Evolutionary conservation across 2,888 invertebrate genomes (phyloP).

Genomic region (Pyralis farinalis): DNA sequence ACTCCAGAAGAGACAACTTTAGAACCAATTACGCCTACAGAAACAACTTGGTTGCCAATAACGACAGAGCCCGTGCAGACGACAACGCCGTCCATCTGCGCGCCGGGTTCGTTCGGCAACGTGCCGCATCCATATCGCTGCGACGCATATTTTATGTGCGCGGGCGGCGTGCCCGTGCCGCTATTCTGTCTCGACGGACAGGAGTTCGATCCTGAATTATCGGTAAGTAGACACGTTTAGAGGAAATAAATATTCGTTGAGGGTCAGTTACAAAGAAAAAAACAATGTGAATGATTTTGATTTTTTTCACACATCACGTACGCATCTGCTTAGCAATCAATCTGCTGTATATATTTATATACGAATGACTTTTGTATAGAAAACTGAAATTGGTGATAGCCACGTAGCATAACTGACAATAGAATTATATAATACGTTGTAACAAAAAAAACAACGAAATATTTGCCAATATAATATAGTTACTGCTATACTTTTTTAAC

Average conservation of each 20-base stretch:
- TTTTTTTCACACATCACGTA: too few species aligned
- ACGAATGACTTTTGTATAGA: too few species aligned
- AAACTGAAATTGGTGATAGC: too few species aligned
- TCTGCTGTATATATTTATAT: too few species aligned
- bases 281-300: too few species aligned
- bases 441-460: too few species aligned
- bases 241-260: not conserved
- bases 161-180: slow-evolving; percentile 25
- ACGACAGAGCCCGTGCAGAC: not conserved
- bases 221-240: slow-evolving; percentile 20
- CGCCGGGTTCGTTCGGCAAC: slow-evolving; percentile 27
- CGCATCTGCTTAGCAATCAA: too few species aligned
- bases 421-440: too few species aligned
- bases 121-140: slow-evolving; percentile 36
- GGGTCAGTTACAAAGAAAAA: too few species aligned
- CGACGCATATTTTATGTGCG: slow-evolving; percentile 38
- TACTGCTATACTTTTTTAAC: too few species aligned
- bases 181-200: slow-evolving; percentile 29
- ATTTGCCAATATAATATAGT: too few species aligned
- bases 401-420: too few species aligned
- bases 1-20: not conserved
- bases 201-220: slow-evolving; percentile 27
- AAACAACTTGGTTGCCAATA: not conserved
- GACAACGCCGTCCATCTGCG: slow-evolving; percentile 20
- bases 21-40: not conserved